A percentile compares a stretch with the other conserved stretches of the same genome.
These are phyloP conservation scores for Acrossocheilus fasciatus DNA, from an alignment of 2,797 vertebrate species.

Conservation along the genomic window DNA sequence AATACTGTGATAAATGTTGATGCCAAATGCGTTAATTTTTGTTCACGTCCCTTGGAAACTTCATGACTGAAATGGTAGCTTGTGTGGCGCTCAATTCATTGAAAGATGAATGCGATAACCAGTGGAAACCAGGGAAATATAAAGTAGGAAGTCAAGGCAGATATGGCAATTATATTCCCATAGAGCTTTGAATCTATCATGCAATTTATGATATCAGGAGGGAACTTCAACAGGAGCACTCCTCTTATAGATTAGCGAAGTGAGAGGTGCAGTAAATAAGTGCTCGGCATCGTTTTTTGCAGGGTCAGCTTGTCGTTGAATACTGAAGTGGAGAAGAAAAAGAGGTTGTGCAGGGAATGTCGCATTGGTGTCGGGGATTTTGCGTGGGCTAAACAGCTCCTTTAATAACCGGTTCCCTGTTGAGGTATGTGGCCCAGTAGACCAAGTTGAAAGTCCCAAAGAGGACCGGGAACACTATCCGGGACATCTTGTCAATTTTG, in stretches of 20 bases:
- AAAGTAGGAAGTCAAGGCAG: constrained; percentile 87
- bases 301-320: constrained; percentile 72
- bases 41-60: constrained; percentile 29
- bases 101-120: constrained; percentile 70
- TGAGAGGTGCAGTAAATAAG: constrained; percentile 70
- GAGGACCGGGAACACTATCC: constrained; percentile 94
- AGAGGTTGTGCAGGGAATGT: constrained; percentile 4
- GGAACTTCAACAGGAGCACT: constrained; percentile 71
- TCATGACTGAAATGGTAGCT: constrained; percentile 70
- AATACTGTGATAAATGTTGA: constrained; percentile 67
- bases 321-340: constrained; percentile 67
- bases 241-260: constrained; percentile 68
- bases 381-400: constrained; percentile 81
- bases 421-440: constrained; percentile 98
- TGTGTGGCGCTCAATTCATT: constrained; percentile 58
- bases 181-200: constrained; percentile 84
- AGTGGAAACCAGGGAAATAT: constrained; percentile 78
- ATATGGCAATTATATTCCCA: constrained; percentile 83
- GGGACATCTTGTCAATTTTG: constrained; percentile 98
- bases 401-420: constrained; percentile 94
- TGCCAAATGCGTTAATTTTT: constrained; percentile 74
- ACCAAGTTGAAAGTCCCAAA: constrained; percentile 98
- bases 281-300: constrained; percentile 77
- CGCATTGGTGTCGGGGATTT: constrained; percentile 3
- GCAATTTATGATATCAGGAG: constrained; percentile 73